Base-by-base conservation (phyloP, 2,888 invertebrate genomes). In the Dorcus hopei region DNA sequence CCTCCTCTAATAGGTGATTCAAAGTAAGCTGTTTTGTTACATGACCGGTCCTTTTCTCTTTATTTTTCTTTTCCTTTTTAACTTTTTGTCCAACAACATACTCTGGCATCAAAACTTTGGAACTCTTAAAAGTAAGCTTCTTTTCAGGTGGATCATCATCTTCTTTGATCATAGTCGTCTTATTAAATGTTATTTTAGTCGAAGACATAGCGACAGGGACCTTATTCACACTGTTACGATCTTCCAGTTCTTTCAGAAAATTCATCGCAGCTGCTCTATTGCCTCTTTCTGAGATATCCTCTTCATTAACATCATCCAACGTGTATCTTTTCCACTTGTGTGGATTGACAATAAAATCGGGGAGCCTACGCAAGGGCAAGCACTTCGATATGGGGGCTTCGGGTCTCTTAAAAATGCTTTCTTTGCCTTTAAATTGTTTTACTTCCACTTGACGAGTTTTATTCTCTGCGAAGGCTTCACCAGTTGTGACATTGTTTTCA, bases 281-380 rank as follows among this genome's bases (percentile, higher is more conserved):
- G 43, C 88, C 87, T 53, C 83, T 82, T 57, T 93, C 91, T 0
- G 92, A 90, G 80, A 92, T 88, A 70, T 92, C 91, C 11, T 86
- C 85, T 57, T 81, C 82, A 6, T 83, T 82, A 3, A 93, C 91
- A 82, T 93, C 91, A 26, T 86, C 87, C 14, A 95, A 76, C 11
- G 87, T 86, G 70, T 95, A 94, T 71, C 87, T 90, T 9, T 84
- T 87, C 90, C 91, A 94, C 72, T 89, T 91, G 61, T 89, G 85
- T 9, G 93, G 94, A 78, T 93, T 87, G 63, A 84, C 84, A 70
- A 87, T 82, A 70, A 85, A 84, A 65, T 81, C 82, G 42, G 83
- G 83, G 3, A 78, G 72, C 50, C 72, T 74, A 7, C 80, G 74
- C 1, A 80, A 77, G 49, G 82, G 82, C 39, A 86, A 76, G 67